These are phyloP conservation scores for Chalcosyrphus nemorum DNA, from an alignment of 2,888 invertebrate species.

Conservation along the genomic window DNA sequence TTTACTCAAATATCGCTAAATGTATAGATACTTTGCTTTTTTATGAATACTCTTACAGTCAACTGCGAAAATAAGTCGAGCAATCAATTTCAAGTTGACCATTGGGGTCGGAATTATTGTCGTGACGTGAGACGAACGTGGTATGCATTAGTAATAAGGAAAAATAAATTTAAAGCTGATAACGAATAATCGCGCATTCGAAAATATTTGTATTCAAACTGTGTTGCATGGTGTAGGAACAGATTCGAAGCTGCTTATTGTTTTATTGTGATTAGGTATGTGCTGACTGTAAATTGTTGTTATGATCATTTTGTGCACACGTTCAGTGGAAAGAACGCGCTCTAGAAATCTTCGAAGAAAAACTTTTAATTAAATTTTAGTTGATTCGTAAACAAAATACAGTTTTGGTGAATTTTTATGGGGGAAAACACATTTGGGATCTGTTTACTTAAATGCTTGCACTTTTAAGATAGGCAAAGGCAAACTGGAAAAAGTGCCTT, in stretches of 20 bases:
- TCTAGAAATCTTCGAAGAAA: not conserved
- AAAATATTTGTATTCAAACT: conserved; percentile 32
- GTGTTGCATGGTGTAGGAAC: conserved; percentile 7
- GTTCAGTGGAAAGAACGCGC: not conserved
- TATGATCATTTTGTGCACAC: conserved; percentile 9
- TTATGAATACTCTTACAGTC: not conserved
- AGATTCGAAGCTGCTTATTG: conserved; percentile 19
- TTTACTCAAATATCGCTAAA: too few relatives aligned
- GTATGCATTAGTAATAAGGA: conserved; percentile 2
- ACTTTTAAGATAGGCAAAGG: too few relatives aligned
- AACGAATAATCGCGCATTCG: conserved; percentile 23
- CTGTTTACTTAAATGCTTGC: too few relatives aligned
- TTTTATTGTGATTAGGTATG: too few relatives aligned
- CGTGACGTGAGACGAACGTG: conserved; percentile 36
- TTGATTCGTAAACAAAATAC: not conserved
- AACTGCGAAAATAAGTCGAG: conserved; percentile 6
- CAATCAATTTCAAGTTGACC: conserved; percentile 8
- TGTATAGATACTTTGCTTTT: not conserved
- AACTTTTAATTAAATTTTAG: not conserved
- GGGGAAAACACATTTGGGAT: not conserved
- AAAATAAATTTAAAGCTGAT: conserved; percentile 23
- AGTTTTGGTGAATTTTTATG: not conserved
- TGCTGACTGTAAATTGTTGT: conserved; percentile 21
- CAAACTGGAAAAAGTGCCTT: too few relatives aligned
- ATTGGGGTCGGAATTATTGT: conserved; percentile 24